Conservation (phyloP, 2,888 invertebrate species). For the Baccha elongata region DNA sequence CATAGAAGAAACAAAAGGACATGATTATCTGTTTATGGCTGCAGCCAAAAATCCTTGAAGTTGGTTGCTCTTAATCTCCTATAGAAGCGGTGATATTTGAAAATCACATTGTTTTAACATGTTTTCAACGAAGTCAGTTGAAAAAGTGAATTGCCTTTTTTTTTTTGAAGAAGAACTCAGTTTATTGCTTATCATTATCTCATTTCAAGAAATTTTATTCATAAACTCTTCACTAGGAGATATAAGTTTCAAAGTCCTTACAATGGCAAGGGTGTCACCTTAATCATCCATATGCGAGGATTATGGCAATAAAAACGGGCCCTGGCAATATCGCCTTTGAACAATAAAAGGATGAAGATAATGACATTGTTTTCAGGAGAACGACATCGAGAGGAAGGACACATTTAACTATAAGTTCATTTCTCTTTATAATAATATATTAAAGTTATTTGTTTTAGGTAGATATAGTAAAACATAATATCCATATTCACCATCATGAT, state of each 20-base stretch:
- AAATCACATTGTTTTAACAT: conserved; percentile 18
- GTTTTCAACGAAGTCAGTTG: conserved; percentile 1
- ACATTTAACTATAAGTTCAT: conserved; percentile 12
- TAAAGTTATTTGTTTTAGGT: conserved; percentile 9
- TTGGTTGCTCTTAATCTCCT: conserved; percentile 57
- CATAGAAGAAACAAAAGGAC: conserved; percentile 62
- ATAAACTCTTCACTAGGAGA: conserved; percentile 36
- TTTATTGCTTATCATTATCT: conserved; percentile 62
- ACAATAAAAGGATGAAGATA: conserved; percentile 13
- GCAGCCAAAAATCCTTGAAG: conserved; percentile 3
- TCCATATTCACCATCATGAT: too few species aligned
- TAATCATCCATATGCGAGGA: conserved; percentile 60
- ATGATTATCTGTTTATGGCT: conserved; percentile 70
- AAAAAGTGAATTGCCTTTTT: neutral
- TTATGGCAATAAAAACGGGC: conserved; percentile 37
- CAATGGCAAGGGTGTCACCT: conserved; percentile 53
- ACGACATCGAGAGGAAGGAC: conserved; percentile 5
- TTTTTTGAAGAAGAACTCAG: conserved; percentile 5
- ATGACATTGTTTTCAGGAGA: conserved; percentile 11
- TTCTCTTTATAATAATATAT: neutral
- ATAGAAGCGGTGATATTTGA: conserved; percentile 23
- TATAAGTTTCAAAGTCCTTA: conserved; percentile 33
- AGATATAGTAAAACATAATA: too few species aligned
- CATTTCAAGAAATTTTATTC: conserved; percentile 65
- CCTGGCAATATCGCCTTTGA: neutral